Percentiles rank a stretch among this genome's conserved stretches.
phyloP scores from a whole-genome alignment of 2,888 invertebrate species.

The Lepidocyrtoides sp. region DNA sequence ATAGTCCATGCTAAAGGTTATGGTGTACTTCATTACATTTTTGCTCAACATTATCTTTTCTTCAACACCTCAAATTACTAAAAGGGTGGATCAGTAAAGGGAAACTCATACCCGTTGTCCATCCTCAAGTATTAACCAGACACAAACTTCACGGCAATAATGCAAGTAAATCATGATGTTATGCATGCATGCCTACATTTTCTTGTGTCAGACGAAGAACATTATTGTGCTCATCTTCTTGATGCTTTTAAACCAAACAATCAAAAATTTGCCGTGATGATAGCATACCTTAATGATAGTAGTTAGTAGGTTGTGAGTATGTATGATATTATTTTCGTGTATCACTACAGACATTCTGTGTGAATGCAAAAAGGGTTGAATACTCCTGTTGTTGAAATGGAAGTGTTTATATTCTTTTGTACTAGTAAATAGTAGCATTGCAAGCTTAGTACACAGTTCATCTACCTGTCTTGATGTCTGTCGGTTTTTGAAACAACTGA shows the following conservation, averaged over 20 bases:
- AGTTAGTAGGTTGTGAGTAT: too few relatives aligned
- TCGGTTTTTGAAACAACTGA: conserved; percentile 44
- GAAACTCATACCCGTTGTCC: too few relatives aligned
- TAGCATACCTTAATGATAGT: too few relatives aligned
- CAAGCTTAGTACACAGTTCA: too few relatives aligned
- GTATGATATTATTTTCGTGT: too few relatives aligned
- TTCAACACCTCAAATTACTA: background rate
- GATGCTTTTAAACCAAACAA: background rate
- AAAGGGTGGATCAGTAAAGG: background rate
- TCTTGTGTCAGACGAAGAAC: too few relatives aligned
- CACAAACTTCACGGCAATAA: background rate
- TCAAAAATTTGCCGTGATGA: conserved; percentile 1
- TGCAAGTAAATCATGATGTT: background rate
- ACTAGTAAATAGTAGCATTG: too few relatives aligned
- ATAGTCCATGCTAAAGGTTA: background rate
- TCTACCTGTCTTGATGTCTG: conserved; percentile 67
- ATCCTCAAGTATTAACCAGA: too few relatives aligned
- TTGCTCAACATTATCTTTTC: background rate
- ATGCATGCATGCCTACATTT: too few relatives aligned
- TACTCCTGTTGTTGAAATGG: background rate
- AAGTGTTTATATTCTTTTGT: background rate
- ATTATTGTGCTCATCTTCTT: too few relatives aligned
- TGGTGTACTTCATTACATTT: background rate
- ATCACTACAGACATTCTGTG: background rate
- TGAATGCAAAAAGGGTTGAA: background rate